Evolutionary conservation across 2,888 invertebrate species (phyloP).

Genomic region (Ceraclea dissimilis): DNA sequence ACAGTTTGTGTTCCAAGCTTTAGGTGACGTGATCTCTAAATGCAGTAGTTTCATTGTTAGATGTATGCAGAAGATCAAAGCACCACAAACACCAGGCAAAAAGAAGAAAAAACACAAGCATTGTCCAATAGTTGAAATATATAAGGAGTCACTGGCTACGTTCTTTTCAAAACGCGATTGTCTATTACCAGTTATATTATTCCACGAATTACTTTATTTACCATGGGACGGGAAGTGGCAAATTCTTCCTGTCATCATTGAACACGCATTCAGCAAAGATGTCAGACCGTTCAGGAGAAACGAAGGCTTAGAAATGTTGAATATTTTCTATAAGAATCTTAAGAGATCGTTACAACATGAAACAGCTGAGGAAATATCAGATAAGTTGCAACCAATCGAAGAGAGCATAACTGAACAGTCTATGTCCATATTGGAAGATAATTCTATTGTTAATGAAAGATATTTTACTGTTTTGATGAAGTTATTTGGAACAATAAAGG

Average conservation of each 20-base stretch:
- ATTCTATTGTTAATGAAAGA: conserved; percentile 47
- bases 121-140: conserved; percentile 41
- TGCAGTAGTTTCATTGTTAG: conserved; percentile 58
- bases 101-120: conserved; percentile 33
- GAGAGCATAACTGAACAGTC: conserved; percentile 40
- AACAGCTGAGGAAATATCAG: conserved; percentile 36
- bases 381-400: conserved; percentile 41
- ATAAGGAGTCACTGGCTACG: conserved; percentile 46
- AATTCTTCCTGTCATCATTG: conserved; percentile 50
- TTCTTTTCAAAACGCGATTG: conserved; percentile 60
- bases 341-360: conserved; percentile 38
- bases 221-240: conserved; percentile 59
- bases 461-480: conserved; percentile 49
- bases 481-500: conserved; percentile 46
- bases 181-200: conserved; percentile 55
- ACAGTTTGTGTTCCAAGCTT: conserved; percentile 56
- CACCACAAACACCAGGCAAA: conserved; percentile 35
- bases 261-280: conserved; percentile 51
- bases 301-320: conserved; percentile 59
- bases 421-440: conserved; percentile 34
- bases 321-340: conserved; percentile 56
- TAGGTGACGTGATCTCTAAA: conserved; percentile 56
- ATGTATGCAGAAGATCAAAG: conserved; percentile 48
- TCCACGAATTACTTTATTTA: conserved; percentile 56
- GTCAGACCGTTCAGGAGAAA: conserved; percentile 59